These are phyloP conservation scores for Hydriomena furcata DNA, from an alignment of 2,888 invertebrate genomes.

Conservation along the genomic window DNA sequence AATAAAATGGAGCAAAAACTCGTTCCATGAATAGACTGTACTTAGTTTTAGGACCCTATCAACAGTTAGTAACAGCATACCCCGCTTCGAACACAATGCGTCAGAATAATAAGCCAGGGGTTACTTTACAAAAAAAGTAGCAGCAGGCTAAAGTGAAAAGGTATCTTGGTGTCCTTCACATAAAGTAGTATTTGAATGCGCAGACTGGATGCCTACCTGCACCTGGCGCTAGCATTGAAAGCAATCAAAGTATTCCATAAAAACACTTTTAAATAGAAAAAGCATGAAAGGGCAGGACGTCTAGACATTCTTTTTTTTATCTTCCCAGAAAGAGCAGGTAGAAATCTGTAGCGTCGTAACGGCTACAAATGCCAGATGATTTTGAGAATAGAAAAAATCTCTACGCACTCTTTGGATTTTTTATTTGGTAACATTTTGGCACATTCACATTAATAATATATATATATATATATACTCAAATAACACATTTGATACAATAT, in stretches of 20 bases:
- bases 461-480: slow-evolving; percentile 5
- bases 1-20: slow-evolving; percentile 22
- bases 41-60: slow-evolving; percentile 32
- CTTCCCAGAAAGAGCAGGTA: slow-evolving; percentile 75
- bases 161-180: slow-evolving; percentile 55
- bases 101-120: slow-evolving; percentile 36
- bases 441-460: too few relatives aligned
- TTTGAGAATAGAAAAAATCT: slow-evolving; percentile 26
- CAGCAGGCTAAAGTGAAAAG: slow-evolving; percentile 49
- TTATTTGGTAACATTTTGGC: slow-evolving; percentile 31
- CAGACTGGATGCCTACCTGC: slow-evolving; percentile 67
- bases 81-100: slow-evolving; percentile 30
- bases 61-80: slow-evolving; percentile 33
- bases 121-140: slow-evolving; percentile 46
- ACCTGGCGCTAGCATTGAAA: slow-evolving; percentile 69
- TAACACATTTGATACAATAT: slow-evolving; percentile 7
- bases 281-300: slow-evolving; percentile 76
- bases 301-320: slow-evolving; percentile 74
- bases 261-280: slow-evolving; percentile 73
- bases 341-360: slow-evolving; percentile 45
- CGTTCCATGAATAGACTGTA: slow-evolving; percentile 29
- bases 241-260: slow-evolving; percentile 67
- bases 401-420: slow-evolving; percentile 22
- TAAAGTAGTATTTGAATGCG: slow-evolving; percentile 60
- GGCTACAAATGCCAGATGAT: slow-evolving; percentile 18